These are phyloP conservation scores for Mantis religiosa DNA, from an alignment of 2,888 invertebrate species.

Conservation along the genomic window DNA sequence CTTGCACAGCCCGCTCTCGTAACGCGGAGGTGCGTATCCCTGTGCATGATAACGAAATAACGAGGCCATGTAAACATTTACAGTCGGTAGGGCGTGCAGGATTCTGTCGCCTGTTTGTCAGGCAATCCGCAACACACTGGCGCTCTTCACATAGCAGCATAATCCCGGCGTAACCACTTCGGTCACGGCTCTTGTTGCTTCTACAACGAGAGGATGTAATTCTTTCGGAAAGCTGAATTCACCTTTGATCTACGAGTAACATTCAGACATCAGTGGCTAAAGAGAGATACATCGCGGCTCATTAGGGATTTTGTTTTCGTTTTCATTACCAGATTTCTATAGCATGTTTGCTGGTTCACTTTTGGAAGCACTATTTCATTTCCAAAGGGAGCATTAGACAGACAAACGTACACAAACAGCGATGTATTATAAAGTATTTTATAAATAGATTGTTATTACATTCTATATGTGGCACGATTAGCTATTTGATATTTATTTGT, in stretches of 20 bases:
- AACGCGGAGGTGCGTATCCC: background rate
- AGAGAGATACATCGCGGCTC: background rate
- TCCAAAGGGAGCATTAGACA: no score
- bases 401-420: no score
- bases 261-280: background rate
- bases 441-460: no score
- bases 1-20: background rate
- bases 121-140: background rate
- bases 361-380: no score
- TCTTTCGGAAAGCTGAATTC: background rate
- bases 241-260: background rate
- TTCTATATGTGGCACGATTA: no score
- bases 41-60: background rate
- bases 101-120: background rate
- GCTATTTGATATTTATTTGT: no score
- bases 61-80: background rate
- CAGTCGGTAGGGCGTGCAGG: background rate
- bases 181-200: background rate
- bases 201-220: background rate
- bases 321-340: no score
- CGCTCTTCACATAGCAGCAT: background rate
- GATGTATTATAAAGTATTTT: no score
- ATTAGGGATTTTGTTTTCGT: no score
- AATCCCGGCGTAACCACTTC: background rate
- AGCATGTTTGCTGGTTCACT: no score